phyloP scores from a whole-genome alignment of 1,140 invertebrate species.

The Drosophila tsacasi region DNA sequence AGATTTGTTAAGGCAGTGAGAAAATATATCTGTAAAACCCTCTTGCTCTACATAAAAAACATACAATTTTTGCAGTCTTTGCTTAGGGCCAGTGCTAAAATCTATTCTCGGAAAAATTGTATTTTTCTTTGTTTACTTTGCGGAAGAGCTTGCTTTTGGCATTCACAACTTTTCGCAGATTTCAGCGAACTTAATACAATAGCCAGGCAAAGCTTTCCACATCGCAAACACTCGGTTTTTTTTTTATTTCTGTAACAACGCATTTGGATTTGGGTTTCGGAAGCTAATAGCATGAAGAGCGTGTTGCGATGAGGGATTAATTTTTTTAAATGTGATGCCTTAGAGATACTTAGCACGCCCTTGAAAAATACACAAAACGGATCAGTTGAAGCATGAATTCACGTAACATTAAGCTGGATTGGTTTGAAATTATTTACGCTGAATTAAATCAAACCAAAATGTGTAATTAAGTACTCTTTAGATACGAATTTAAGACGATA shows the following conservation, averaged over 20 bases:
- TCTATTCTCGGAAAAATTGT: conserved; percentile 7
- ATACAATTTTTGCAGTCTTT: background rate
- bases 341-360: background rate
- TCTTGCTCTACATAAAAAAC: conserved; percentile 5
- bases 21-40: conserved; percentile 6
- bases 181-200: conserved; percentile 5
- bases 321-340: background rate
- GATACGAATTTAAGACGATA: background rate
- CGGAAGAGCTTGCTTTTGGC: conserved; percentile 19
- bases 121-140: conserved; percentile 20
- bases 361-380: background rate
- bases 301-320: conserved; percentile 3
- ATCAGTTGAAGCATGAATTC: background rate
- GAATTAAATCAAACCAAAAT: background rate
- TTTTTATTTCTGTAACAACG: conserved; percentile 1
- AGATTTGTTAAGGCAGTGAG: background rate
- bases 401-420: background rate
- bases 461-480: background rate
- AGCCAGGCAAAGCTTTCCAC: background rate
- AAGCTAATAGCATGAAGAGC: conserved; percentile 6
- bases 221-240: conserved; percentile 1
- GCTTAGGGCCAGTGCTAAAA: background rate
- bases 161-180: conserved; percentile 2
- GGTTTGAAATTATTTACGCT: background rate
- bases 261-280: background rate